These are phyloP conservation scores for Ptychadena robeensis DNA, from an alignment of 2,797 vertebrate species.

Conservation along the genomic window DNA sequence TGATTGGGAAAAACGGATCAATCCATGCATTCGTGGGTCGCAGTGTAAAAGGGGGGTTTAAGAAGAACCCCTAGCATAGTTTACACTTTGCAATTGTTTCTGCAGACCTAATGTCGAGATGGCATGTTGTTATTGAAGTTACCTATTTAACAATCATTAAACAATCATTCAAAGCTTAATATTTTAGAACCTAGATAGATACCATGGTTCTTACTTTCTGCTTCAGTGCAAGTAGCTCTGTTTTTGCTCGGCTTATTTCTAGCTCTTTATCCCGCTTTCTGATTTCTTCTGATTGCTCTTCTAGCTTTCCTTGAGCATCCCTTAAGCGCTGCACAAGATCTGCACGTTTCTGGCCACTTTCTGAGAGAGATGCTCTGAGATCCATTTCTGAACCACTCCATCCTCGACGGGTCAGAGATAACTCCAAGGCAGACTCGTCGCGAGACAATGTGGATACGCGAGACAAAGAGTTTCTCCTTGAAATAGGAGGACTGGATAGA, in stretches of 20 bases:
- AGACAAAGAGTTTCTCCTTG: constrained; percentile 74
- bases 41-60: too few species aligned
- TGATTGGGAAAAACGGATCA: too few species aligned
- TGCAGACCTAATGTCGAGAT: too few species aligned
- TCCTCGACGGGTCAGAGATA: constrained; percentile 55
- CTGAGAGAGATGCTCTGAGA: constrained; percentile 60
- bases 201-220: constrained; percentile 69
- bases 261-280: constrained; percentile 67
- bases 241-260: constrained; percentile 64
- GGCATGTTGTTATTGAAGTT: too few species aligned
- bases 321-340: constrained; percentile 65
- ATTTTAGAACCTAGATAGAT: neutral
- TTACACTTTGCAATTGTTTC: neutral
- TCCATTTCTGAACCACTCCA: constrained; percentile 56
- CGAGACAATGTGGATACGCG: constrained; percentile 60
- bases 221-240: constrained; percentile 71
- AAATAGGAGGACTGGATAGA: constrained; percentile 24
- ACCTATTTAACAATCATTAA: too few species aligned
- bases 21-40: too few species aligned
- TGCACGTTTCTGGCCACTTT: constrained; percentile 65
- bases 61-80: neutral
- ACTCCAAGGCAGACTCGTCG: constrained; percentile 50
- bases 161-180: too few species aligned
- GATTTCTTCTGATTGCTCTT: constrained; percentile 68
- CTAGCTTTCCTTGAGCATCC: constrained; percentile 65